phyloP scores from a whole-genome alignment of 2,797 vertebrate genomes.

The Labroides dimidiatus region DNA sequence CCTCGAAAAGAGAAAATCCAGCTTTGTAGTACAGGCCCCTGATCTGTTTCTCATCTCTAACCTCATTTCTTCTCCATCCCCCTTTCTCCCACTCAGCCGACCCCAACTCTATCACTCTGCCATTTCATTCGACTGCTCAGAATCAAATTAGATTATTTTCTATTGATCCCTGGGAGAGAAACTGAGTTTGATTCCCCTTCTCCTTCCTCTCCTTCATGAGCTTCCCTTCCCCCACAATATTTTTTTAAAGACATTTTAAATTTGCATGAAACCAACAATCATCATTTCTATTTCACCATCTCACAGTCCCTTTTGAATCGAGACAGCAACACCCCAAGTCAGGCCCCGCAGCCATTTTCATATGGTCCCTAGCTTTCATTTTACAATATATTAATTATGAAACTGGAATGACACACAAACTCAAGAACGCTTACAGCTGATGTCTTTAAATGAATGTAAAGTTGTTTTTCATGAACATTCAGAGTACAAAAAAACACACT shows the following conservation, averaged over 20 bases:
- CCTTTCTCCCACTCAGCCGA: background rate
- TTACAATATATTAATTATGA: no score
- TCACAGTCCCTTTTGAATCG: background rate
- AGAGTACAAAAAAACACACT: no score
- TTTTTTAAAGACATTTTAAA: background rate
- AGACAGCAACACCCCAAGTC: background rate
- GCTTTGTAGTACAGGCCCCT: no score
- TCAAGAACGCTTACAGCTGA: no score
- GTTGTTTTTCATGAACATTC: no score
- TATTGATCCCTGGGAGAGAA: slow-evolving; percentile 17
- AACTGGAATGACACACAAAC: no score
- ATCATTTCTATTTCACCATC: background rate
- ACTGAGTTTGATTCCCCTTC: background rate
- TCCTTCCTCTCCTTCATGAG: background rate
- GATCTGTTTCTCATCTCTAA: background rate
- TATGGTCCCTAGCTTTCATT: no score
- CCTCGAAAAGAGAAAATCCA: no score
- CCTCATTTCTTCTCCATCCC: background rate
- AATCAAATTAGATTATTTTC: slow-evolving; percentile 27
- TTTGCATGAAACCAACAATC: background rate
- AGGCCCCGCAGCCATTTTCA: no score
- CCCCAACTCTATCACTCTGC: background rate
- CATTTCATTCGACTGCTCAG: slow-evolving; percentile 6
- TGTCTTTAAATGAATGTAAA: no score
- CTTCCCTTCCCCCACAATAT: background rate